A percentile compares a stretch with the other conserved stretches of the same genome.
Evolutionary conservation across 2,797 vertebrate genomes (phyloP).

Genomic region (Merluccius polli): DNA sequence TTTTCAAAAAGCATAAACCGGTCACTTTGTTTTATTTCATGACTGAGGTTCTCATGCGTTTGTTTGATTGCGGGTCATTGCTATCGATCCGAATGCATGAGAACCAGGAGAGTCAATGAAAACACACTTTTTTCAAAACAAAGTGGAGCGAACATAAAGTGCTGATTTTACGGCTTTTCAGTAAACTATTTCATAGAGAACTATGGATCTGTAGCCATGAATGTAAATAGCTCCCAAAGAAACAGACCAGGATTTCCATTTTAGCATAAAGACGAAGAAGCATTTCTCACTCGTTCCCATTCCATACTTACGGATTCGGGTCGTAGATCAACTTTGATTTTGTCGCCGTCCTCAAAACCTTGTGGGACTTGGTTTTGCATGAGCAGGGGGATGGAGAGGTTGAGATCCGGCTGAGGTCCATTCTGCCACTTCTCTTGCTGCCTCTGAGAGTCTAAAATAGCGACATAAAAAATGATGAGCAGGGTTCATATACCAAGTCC

Average conservation of each 20-base stretch:
- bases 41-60: too few relatives aligned
- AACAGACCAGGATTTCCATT: background rate
- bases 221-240: background rate
- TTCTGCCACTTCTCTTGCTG: slow-evolving; percentile 73
- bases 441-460: slow-evolving; percentile 70
- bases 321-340: slow-evolving; percentile 72
- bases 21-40: background rate
- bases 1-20: background rate
- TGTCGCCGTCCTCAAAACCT: slow-evolving; percentile 79
- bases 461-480: background rate
- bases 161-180: background rate
- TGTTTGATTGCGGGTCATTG: background rate
- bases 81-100: background rate
- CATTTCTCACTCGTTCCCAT: background rate
- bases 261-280: background rate
- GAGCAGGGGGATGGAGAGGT: slow-evolving; percentile 75
- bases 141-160: background rate
- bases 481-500: background rate
- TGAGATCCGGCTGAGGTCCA: slow-evolving; percentile 54
- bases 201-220: background rate
- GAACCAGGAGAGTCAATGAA: background rate
- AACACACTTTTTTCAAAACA: background rate
- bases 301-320: slow-evolving; percentile 74
- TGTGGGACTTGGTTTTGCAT: slow-evolving; percentile 78
- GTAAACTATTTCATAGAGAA: background rate